Base-by-base conservation (phyloP, 2,797 vertebrate genomes). In the Clarias laeviceps region DNA sequence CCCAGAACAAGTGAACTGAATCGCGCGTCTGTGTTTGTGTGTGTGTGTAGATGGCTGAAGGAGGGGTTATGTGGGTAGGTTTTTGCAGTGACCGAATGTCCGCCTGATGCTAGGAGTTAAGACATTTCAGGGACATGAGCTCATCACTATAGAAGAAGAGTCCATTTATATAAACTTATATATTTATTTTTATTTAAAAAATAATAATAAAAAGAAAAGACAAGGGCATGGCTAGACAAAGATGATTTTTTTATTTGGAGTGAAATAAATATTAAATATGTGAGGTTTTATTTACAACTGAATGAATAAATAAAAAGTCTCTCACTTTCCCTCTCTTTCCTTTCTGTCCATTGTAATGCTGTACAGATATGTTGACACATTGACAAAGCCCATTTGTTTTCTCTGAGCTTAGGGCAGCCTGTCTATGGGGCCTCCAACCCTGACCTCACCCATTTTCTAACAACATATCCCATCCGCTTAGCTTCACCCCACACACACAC, bases 311-410 rank as follows among this genome's bases (percentile, higher is more conserved):
- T 9, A 22, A 22, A 12, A 22, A 5, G 32, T n/a, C n/a, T 17
- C n/a, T 54, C 45, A 27, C 57, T 64, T 86, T 88, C 88, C 89
- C 85, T 22, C 54, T 82, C 45, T 82, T 72, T 85, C 50, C 85
- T 81, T 87, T 76, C 62, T 90, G 91, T 91, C 91, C 91, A 93
- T 93, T 93, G 94, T 94, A 90, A 93, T 94, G 92, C 91, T 89
- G 90, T 91, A 94, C 92, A 93, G 93, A 93, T 91, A 90, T 22
- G 91, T 91, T 91, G 90, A 92, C 92, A 94, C 90, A 88, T 88
- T 89, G 88, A 95, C 94, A 95, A 95, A 93, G 94, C 88, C 92
- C 89, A 86, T 91, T 94, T 95, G 94, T 95, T 90, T 92, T 93
- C 91, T 89, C 89, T 91, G 92, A 92, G 93, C 92, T 93, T 94